These are phyloP conservation scores for Lacerta agilis DNA, from an alignment of 2,797 vertebrate species.

Conservation along the genomic window DNA sequence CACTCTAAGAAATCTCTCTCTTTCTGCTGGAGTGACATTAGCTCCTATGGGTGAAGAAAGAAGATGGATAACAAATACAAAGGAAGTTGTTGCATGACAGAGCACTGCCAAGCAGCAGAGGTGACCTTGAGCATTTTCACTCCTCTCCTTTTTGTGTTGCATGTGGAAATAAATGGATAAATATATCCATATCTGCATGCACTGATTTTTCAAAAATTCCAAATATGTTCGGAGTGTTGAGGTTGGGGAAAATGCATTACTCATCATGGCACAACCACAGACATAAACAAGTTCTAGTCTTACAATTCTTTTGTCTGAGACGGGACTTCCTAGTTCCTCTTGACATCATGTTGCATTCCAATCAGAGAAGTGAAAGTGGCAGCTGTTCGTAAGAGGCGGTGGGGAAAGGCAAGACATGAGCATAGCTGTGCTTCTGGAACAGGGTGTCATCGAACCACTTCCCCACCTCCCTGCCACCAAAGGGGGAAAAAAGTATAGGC, in stretches of 20 bases:
- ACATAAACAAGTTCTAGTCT: background rate
- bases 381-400: background rate
- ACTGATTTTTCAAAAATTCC: background rate
- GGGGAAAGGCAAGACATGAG: background rate
- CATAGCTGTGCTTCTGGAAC: background rate
- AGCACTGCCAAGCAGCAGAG: background rate
- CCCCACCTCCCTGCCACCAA: background rate
- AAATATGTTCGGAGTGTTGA: background rate
- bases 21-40: background rate
- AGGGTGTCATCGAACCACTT: background rate
- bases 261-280: background rate
- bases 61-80: background rate
- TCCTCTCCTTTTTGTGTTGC: background rate
- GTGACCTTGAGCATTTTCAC: background rate
- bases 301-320: background rate
- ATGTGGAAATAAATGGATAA: background rate
- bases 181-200: background rate
- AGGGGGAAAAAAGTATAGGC: background rate
- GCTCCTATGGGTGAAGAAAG: background rate
- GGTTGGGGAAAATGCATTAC: background rate
- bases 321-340: background rate
- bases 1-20: background rate
- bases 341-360: background rate
- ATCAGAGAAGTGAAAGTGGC: constrained; percentile 3
- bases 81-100: background rate